A percentile compares a stretch with the other conserved stretches of the same genome.
Evolutionary conservation across 2,888 invertebrate genomes (phyloP).

Genomic region (Xestia c-nigrum): DNA sequence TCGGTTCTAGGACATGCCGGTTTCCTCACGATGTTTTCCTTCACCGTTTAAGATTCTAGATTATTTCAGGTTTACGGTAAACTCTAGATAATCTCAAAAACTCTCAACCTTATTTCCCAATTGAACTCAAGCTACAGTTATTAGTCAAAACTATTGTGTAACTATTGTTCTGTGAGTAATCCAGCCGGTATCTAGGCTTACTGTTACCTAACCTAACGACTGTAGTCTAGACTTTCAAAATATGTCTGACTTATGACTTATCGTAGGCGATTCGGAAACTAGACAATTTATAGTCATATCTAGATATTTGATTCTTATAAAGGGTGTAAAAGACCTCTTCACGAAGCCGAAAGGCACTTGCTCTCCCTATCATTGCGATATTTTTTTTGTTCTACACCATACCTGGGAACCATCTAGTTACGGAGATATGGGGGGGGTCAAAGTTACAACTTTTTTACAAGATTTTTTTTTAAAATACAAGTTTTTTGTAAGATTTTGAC

Average conservation of each 20-base stretch:
- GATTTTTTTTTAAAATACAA: no score
- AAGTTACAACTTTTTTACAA: no score
- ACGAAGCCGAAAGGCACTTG: no score
- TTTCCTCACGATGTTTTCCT: background rate
- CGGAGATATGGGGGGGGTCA: no score
- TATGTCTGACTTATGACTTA: constrained; percentile 36
- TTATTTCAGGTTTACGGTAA: background rate
- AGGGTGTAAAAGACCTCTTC: no score
- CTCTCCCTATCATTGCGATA: no score
- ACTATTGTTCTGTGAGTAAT: constrained; percentile 53
- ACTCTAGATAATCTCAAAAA: background rate
- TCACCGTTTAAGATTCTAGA: background rate
- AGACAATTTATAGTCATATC: constrained; percentile 18
- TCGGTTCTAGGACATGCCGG: no score
- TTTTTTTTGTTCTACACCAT: no score
- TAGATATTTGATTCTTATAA: background rate
- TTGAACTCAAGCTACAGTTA: background rate
- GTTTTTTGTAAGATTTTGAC: no score
- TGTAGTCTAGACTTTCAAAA: constrained; percentile 44
- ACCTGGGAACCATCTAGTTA: no score
- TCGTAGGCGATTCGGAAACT: constrained; percentile 33
- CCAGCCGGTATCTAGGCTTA: constrained; percentile 40
- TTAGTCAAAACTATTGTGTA: constrained; percentile 55
- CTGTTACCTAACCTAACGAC: constrained; percentile 31
- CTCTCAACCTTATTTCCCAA: constrained; percentile 6